phyloP scores from a whole-genome alignment of 53 echinoderm and acorn worm genomes.

The Apostichopus leukothele region DNA sequence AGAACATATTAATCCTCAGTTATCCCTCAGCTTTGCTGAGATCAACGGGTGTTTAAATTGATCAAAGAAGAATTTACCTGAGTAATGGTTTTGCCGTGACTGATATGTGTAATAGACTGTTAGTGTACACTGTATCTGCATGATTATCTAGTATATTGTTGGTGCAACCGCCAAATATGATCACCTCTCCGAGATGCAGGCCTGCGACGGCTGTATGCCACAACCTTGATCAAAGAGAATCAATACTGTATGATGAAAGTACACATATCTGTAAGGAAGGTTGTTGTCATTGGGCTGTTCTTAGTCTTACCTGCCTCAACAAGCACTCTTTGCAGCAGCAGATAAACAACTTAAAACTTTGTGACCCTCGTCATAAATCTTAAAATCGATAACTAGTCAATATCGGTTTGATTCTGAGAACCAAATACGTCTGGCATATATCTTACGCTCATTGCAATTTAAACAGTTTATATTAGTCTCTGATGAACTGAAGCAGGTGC shows the following conservation, averaged over 20 bases:
- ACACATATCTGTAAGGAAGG: background rate
- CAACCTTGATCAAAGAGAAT: background rate
- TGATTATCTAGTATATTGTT: slow-evolving; percentile 15
- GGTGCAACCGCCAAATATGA: slow-evolving; percentile 32
- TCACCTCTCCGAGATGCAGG: slow-evolving; percentile 24
- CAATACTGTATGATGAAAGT: background rate
- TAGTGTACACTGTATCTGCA: background rate
- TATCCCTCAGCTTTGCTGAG: too few relatives aligned
- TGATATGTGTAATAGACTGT: slow-evolving; percentile 7
- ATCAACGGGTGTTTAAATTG: background rate
- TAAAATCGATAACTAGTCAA: too few relatives aligned
- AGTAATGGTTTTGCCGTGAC: slow-evolving; percentile 16
- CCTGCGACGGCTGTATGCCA: slow-evolving; percentile 30
- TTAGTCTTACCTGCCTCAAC: too few relatives aligned
- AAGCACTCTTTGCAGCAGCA: background rate
- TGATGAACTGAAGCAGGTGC: too few relatives aligned
- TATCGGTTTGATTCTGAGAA: too few relatives aligned
- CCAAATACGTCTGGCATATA: too few relatives aligned
- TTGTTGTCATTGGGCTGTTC: too few relatives aligned
- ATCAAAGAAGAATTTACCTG: background rate
- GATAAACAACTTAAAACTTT: too few relatives aligned
- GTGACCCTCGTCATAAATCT: too few relatives aligned
- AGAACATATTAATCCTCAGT: too few relatives aligned
- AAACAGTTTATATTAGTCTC: too few relatives aligned
- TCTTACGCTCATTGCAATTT: too few relatives aligned